These are phyloP conservation scores for Nephrotoma flavescens DNA, from an alignment of 2,888 invertebrate species.

Conservation along the genomic window DNA sequence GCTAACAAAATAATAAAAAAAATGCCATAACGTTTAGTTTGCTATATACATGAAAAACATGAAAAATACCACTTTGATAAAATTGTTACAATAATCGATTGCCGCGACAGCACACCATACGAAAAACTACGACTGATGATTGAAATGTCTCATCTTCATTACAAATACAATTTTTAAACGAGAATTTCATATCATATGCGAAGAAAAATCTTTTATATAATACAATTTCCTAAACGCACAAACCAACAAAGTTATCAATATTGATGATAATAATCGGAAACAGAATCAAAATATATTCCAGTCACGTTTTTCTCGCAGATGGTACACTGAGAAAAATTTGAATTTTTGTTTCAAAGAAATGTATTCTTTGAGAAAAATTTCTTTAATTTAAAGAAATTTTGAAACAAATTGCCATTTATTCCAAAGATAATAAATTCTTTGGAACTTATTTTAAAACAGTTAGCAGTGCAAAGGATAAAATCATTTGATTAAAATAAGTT, in stretches of 20 bases:
- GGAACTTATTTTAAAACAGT: no score
- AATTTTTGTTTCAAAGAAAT: no score
- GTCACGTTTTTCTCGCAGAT: constrained; percentile 7
- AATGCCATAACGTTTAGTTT: background rate
- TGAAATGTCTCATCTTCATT: background rate
- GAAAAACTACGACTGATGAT: background rate
- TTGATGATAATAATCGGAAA: background rate
- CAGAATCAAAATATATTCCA: background rate
- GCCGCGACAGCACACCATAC: background rate
- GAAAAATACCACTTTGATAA: background rate
- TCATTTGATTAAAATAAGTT: no score
- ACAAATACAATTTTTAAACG: background rate
- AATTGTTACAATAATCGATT: background rate
- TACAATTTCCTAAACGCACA: background rate
- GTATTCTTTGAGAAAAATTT: no score
- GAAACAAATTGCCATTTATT: no score
- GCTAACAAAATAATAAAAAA: background rate
- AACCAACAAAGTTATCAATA: background rate
- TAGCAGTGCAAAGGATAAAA: no score
- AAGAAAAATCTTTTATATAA: background rate
- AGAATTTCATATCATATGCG: background rate
- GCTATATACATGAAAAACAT: background rate
- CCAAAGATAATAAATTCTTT: no score
- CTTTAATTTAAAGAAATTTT: no score
- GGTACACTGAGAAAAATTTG: no score